Evolutionary conservation across 2,113 vertebrate genomes (phyloP).

Genomic region (Coptodon rendalli): DNA sequence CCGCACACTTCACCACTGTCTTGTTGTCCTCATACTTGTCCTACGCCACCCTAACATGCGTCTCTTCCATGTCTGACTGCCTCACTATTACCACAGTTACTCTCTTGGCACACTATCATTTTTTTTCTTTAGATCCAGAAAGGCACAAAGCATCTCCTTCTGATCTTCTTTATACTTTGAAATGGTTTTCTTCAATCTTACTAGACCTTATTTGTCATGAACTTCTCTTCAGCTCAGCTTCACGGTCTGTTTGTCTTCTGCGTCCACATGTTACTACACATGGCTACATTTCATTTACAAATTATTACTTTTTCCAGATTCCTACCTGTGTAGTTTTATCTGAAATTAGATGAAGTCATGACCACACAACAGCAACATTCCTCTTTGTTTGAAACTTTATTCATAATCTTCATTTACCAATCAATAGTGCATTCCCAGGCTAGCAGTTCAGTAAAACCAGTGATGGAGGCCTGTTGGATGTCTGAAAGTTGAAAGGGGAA

Average conservation of each 20-base stretch:
- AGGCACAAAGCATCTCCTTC: not conserved
- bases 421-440: slow-evolving; percentile 73
- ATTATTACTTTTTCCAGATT: not conserved
- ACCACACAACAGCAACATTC: not conserved
- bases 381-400: slow-evolving; percentile 70
- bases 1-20: not conserved
- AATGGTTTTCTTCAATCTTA: not conserved
- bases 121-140: not conserved
- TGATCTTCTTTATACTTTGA: not conserved
- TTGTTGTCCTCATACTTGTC: not conserved
- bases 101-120: not conserved
- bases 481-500: slow-evolving; percentile 26
- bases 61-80: not conserved
- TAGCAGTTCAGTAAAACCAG: slow-evolving; percentile 65
- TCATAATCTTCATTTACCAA: slow-evolving; percentile 68
- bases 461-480: slow-evolving; percentile 45
- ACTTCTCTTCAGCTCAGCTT: not conserved
- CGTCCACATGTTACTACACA: not conserved
- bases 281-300: not conserved
- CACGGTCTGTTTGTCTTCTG: not conserved
- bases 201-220: not conserved
- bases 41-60: not conserved
- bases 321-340: not conserved
- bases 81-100: not conserved
- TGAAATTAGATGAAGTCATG: not conserved